Evolutionary conservation across 2,797 vertebrate species (phyloP).

Genomic region (Neosilurus mollespiculum): DNA sequence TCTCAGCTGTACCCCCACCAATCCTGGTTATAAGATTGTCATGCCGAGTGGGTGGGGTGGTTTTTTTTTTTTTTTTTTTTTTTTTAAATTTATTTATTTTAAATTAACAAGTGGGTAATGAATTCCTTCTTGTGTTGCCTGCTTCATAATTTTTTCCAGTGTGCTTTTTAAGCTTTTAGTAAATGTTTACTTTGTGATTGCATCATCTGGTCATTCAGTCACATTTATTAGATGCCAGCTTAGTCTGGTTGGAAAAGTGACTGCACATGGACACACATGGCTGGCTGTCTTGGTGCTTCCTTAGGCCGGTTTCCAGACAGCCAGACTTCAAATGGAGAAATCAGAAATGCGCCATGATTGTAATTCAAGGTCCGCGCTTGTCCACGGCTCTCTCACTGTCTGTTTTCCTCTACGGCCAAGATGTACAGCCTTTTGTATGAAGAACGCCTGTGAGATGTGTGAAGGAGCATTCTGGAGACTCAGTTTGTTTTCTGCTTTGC

Average conservation of each 20-base stretch:
- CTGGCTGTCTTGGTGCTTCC: conserved; percentile 49
- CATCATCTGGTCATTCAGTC: conserved; percentile 53
- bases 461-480: not conserved
- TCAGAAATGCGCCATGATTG: conserved; percentile 33
- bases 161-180: conserved; percentile 13
- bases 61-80: no score
- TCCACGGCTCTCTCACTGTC: conserved; percentile 8
- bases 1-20: no score
- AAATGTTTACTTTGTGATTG: conserved; percentile 58
- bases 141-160: conserved; percentile 19
- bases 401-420: conserved; percentile 32
- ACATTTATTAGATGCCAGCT: conserved; percentile 52
- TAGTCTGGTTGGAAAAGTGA: conserved; percentile 62
- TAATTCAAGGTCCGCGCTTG: conserved; percentile 42
- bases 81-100: no score
- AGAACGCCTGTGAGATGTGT: not conserved
- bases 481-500: conserved; percentile 19
- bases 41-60: not conserved
- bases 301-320: conserved; percentile 52
- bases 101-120: not conserved
- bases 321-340: conserved; percentile 42
- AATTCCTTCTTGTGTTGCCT: conserved; percentile 10
- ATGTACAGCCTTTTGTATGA: conserved; percentile 16
- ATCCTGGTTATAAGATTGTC: not conserved
- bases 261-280: conserved; percentile 57